phyloP scores from a whole-genome alignment of 2,797 vertebrate species.

The Simalia tracyae region DNA sequence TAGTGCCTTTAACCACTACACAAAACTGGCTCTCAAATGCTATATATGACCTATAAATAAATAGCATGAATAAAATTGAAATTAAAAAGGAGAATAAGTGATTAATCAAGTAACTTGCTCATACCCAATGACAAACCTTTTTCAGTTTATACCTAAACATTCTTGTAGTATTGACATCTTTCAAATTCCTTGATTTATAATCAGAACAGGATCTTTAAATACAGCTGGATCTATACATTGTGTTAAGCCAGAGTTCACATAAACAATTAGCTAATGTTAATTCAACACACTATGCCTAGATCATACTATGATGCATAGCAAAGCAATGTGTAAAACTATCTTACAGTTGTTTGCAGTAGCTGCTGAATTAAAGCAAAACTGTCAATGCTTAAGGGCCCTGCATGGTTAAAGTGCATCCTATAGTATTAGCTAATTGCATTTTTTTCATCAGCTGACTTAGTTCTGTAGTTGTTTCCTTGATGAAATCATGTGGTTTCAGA shows the following conservation, averaged over 20 bases:
- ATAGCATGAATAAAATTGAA: background rate
- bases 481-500: constrained; percentile 16
- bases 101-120: background rate
- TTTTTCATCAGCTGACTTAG: background rate
- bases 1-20: background rate
- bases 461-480: background rate
- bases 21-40: background rate
- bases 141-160: background rate
- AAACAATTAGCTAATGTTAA: background rate
- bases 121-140: background rate
- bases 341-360: background rate
- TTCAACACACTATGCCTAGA: background rate
- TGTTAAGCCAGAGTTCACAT: background rate
- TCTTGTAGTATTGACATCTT: background rate
- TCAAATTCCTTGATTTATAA: background rate
- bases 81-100: background rate
- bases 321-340: background rate
- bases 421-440: background rate
- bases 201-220: background rate
- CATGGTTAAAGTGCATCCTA: background rate
- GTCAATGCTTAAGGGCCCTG: background rate
- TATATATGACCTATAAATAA: background rate
- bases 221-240: background rate
- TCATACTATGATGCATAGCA: background rate
- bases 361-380: background rate